phyloP scores from a whole-genome alignment of 1,140 invertebrate genomes.

The Acromyrmex heyeri region DNA sequence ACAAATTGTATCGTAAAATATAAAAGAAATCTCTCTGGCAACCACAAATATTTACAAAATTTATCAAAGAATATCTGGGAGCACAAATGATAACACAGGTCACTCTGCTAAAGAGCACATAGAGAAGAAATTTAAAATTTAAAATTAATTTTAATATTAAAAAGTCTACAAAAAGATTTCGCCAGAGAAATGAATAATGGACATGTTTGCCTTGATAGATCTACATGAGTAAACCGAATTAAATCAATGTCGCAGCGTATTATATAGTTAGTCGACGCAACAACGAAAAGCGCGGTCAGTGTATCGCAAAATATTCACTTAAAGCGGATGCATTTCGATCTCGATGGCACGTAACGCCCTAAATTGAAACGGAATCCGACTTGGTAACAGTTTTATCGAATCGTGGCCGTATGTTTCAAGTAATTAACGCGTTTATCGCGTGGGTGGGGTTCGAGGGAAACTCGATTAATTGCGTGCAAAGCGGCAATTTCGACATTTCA shows the following conservation, averaged over 20 bases:
- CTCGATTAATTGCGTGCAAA: conserved; percentile 51
- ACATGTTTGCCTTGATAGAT: not conserved
- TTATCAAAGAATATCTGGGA: conserved; percentile 16
- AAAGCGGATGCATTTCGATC: conserved; percentile 46
- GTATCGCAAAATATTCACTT: conserved; percentile 60
- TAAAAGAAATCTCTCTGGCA: not conserved
- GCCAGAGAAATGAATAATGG: conserved; percentile 2
- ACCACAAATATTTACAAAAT: not conserved
- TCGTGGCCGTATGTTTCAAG: conserved; percentile 11
- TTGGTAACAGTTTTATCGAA: conserved; percentile 42
- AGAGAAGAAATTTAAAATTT: conserved; percentile 12
- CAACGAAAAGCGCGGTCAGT: conserved; percentile 15
- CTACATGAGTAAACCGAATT: conserved; percentile 22
- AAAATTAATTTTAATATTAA: conserved; percentile 38
- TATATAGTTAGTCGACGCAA: not conserved
- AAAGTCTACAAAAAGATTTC: conserved; percentile 15
- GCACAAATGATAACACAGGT: not conserved
- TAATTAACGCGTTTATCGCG: conserved; percentile 33
- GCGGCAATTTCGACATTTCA: conserved; percentile 55
- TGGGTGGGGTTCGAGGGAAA: conserved; percentile 11
- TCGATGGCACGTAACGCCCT: not conserved
- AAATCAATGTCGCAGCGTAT: conserved; percentile 18
- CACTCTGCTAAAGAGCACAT: not conserved
- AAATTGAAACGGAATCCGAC: conserved; percentile 34
- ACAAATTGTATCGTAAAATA: not conserved